phyloP scores from a whole-genome alignment of 2,113 vertebrate genomes.

The Cyrtonyx montezumae region DNA sequence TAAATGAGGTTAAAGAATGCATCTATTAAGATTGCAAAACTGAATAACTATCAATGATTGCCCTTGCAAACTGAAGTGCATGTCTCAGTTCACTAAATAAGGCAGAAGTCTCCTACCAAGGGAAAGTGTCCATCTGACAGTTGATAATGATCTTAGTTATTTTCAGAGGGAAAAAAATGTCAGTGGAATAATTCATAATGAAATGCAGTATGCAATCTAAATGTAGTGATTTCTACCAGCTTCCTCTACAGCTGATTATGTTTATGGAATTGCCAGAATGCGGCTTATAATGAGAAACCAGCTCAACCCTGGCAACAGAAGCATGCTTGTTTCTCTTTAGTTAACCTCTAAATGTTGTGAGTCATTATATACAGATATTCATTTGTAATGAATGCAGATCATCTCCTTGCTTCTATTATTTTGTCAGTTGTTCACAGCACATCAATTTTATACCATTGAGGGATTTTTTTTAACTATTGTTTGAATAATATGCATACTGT shows the following conservation, averaged over 20 bases:
- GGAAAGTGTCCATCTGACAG: not conserved
- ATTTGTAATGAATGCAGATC: not conserved
- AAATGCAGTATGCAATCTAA: not conserved
- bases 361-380: not conserved
- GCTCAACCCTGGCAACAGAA: conserved; percentile 32
- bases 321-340: conserved; percentile 30
- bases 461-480: not conserved
- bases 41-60: not conserved
- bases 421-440: not conserved
- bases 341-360: conserved; percentile 37
- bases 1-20: not conserved
- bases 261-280: conserved; percentile 3
- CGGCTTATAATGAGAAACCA: conserved; percentile 33
- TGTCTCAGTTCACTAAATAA: not conserved
- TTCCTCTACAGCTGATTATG: not conserved
- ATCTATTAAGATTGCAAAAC: not conserved
- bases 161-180: not conserved
- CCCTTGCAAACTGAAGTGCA: not conserved
- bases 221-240: not conserved
- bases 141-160: not conserved
- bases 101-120: not conserved
- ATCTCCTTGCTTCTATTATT: not conserved
- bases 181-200: not conserved
- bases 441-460: not conserved
- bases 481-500: not conserved